These are phyloP conservation scores for Loripinus fragilis DNA, from an alignment of 2,888 invertebrate genomes.

Conservation along the genomic window DNA sequence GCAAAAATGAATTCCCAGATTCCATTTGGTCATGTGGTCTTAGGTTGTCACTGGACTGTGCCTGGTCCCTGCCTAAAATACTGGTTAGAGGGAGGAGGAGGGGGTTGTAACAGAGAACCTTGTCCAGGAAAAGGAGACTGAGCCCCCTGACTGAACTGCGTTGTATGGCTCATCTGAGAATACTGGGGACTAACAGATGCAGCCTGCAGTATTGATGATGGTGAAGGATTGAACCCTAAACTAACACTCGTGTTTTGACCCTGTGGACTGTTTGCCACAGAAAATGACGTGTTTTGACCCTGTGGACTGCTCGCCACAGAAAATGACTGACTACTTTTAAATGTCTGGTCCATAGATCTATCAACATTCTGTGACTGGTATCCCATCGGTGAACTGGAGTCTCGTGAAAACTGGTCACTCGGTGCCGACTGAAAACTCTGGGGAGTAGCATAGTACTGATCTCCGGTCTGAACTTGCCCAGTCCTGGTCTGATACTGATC, in stretches of 20 bases:
- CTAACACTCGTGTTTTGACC: neutral
- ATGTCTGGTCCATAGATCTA: neutral
- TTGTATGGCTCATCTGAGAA: neutral
- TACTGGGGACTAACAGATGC: neutral
- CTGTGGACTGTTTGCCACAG: neutral
- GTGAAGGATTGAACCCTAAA: neutral
- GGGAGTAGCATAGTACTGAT: conserved; percentile 5
- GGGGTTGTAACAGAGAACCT: conserved; percentile 39
- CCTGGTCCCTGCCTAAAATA: conserved; percentile 25
- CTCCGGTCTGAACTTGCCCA: neutral
- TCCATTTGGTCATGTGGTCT: neutral
- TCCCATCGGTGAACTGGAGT: neutral
- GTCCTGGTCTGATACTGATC: conserved; percentile 2
- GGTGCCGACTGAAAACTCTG: conserved; percentile 10
- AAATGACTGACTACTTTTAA: neutral
- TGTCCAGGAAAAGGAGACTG: conserved; percentile 40
- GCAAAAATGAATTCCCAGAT: neutral
- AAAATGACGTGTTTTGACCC: neutral
- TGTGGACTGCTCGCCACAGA: neutral
- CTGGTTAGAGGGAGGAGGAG: conserved; percentile 46
- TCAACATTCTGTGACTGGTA: conserved; percentile 2
- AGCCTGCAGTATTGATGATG: neutral
- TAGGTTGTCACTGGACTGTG: conserved; percentile 17
- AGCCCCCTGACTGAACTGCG: neutral
- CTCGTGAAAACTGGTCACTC: neutral